Evolutionary conservation across 2,113 vertebrate species (phyloP).

Genomic region (Diadophis punctatus): DNA sequence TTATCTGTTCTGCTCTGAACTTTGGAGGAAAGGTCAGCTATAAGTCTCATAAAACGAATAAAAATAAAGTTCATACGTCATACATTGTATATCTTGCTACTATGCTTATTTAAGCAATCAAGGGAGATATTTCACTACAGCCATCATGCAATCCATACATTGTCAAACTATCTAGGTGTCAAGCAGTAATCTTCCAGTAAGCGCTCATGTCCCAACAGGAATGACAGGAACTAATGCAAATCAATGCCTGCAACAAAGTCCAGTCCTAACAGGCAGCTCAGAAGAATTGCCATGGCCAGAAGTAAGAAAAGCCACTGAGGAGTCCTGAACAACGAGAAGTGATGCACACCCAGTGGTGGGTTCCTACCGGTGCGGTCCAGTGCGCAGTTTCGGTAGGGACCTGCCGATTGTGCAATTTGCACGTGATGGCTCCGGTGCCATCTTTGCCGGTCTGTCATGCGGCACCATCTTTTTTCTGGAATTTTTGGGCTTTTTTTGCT

Average conservation of each 20-base stretch:
- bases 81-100: not conserved
- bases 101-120: not conserved
- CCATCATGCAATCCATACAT: too few species aligned
- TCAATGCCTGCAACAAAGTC: not conserved
- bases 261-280: not conserved
- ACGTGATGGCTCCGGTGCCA: too few species aligned
- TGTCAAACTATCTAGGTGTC: too few species aligned
- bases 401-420: too few species aligned
- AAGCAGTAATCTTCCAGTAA: too few species aligned
- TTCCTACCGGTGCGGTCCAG: too few species aligned
- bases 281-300: not conserved
- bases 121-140: not conserved
- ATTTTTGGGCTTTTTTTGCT: too few species aligned
- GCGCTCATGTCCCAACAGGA: not conserved
- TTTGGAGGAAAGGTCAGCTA: not conserved
- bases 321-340: not conserved
- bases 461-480: too few species aligned
- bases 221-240: not conserved
- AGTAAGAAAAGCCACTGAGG: not conserved
- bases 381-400: too few species aligned
- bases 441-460: too few species aligned
- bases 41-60: not conserved
- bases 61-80: not conserved
- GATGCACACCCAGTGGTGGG: too few species aligned
- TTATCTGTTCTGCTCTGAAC: not conserved